These are phyloP conservation scores for Asbolus verrucosus DNA, from an alignment of 1,140 invertebrate genomes.

Conservation along the genomic window DNA sequence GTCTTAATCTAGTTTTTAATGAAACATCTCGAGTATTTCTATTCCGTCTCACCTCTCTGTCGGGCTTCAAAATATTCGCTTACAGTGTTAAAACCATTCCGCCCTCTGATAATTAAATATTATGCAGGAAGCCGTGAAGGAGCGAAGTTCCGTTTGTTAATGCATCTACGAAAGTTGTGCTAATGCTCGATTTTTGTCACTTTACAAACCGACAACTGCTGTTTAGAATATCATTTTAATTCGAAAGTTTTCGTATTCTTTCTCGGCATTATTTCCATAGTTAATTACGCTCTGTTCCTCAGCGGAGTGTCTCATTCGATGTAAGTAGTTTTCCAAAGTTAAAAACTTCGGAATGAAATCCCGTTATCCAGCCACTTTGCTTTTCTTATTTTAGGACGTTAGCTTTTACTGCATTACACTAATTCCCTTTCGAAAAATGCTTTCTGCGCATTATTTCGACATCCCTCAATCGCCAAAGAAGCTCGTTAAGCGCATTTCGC, in stretches of 20 bases:
- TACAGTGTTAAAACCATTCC: too few species aligned
- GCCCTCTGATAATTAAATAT: too few species aligned
- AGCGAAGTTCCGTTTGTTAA: neutral
- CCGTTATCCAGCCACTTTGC: constrained; percentile 33
- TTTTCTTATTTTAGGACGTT: constrained; percentile 33
- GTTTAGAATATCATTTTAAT: constrained; percentile 20
- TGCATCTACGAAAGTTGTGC: too few species aligned
- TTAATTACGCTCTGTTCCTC: constrained; percentile 12
- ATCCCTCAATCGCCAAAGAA: constrained; percentile 17
- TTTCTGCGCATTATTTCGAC: constrained; percentile 14
- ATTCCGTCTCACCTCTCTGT: too few species aligned
- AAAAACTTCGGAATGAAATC: constrained; percentile 34
- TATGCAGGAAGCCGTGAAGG: neutral
- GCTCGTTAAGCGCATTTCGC: constrained; percentile 19
- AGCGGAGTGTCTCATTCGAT: constrained; percentile 7
- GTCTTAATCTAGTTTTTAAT: too few species aligned
- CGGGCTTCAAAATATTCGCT: too few species aligned
- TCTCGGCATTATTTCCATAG: constrained; percentile 27
- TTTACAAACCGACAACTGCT: constrained; percentile 16
- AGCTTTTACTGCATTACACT: constrained; percentile 37
- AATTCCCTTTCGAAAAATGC: constrained; percentile 26
- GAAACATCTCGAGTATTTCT: too few species aligned
- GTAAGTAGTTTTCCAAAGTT: constrained; percentile 37
- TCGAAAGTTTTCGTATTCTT: constrained; percentile 26
- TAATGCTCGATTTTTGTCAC: constrained; percentile 28